These are phyloP conservation scores for Platysternon megacephalum DNA, from an alignment of 2,113 vertebrate species.

Conservation along the genomic window DNA sequence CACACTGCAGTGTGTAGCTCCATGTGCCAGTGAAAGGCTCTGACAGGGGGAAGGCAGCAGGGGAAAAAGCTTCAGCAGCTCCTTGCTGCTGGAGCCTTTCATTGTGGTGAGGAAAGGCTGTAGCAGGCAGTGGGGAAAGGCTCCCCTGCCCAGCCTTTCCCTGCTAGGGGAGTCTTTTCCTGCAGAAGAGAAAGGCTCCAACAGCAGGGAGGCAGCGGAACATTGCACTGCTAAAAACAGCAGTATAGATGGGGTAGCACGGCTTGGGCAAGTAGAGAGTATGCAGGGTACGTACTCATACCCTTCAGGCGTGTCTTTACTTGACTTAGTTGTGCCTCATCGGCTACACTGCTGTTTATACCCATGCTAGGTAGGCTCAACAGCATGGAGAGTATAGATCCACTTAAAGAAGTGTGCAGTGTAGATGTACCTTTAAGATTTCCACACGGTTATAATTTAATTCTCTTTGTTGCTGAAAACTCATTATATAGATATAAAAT, in stretches of 20 bases:
- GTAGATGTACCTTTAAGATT: not conserved
- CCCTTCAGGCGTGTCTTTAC: not conserved
- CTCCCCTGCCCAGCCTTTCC: no score
- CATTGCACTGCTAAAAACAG: not conserved
- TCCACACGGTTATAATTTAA: not conserved
- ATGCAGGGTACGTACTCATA: not conserved
- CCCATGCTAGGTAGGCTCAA: not conserved
- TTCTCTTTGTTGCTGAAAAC: slow-evolving; percentile 21
- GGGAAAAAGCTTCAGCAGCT: not conserved
- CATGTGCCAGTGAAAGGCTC: not conserved
- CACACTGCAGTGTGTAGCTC: not conserved
- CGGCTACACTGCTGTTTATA: not conserved
- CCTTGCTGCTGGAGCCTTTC: not conserved
- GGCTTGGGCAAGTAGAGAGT: not conserved
- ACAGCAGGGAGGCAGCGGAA: not conserved
- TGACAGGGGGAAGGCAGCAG: not conserved
- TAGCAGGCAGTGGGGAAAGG: not conserved
- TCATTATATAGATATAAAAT: not conserved
- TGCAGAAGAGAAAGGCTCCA: not conserved
- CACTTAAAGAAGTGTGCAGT: not conserved
- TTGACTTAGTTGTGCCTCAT: not conserved
- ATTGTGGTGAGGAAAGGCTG: not conserved
- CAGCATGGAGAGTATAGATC: not conserved
- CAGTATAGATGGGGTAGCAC: not conserved
- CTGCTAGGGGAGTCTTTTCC: not conserved